Base-by-base conservation (phyloP, 1,140 invertebrate genomes). In the Pseudomyrmex cubaensis region DNA sequence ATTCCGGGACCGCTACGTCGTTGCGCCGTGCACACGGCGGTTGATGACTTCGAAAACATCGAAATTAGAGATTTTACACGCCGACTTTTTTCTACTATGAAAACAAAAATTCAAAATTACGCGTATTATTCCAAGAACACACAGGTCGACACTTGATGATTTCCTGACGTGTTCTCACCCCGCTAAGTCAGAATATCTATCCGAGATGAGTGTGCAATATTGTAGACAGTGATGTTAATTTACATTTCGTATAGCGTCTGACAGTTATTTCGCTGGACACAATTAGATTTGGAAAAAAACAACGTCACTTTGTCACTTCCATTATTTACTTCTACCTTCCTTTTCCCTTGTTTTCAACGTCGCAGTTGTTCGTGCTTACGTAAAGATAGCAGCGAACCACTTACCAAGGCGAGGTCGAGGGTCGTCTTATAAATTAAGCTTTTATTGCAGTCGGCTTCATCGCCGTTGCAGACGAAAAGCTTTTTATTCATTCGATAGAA, bases 391-490 rank as follows among this genome's bases (percentile, higher is more conserved):
- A 35, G 54, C 59, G 64, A 75, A 75, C 78, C 82, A 85, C 83
- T 90, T 85, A 80, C 48, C 78, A 84, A 87, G 87, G 20, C 46
- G 75, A 82, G 87, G 90, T 90, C 88, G 86, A 85, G 83, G 91
- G 84, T 90, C 86, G 66, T 35, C 76, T 85, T 90, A 90, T 91
- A 90, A 91, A 91, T 90, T 84, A 85, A 88, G 73, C 82, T 90
- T 85, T 87, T 84, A 78, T 87, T 88, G 67, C 69, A 59, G 25
- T 13, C 84, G 76, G 54, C 54, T 52, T 82, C 25, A 67, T 54
- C 69, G 74, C 54, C 46, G 50, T 8, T 15, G 69, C 75, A 48
- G 54, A 77, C 75, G 86, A 76, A 87, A 82, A 67, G 86, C 52
- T 52, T 82, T 82, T 85, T 80, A 87, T 87, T 84, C 73, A 12